Evolutionary conservation across 2,888 invertebrate species (phyloP).

Genomic region (Phanerotoma sp.): DNA sequence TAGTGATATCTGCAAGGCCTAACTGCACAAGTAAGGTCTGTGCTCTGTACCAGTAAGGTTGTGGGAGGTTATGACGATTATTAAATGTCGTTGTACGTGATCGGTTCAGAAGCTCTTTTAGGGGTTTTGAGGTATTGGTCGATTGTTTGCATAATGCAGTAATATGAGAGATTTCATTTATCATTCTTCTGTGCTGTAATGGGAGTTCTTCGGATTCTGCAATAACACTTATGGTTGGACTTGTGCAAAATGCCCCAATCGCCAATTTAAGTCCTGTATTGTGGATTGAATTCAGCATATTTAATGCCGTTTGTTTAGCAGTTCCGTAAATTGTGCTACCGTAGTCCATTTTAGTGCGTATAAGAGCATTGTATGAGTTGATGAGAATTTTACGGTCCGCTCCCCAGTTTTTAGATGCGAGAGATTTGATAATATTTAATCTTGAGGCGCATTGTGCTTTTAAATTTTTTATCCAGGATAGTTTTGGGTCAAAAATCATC

Average conservation of each 20-base stretch:
- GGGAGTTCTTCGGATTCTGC: constrained; percentile 20
- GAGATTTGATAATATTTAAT: constrained; percentile 27
- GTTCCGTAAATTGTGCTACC: constrained; percentile 31
- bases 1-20: no score
- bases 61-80: no score
- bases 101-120: no score
- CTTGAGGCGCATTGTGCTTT: constrained; percentile 14
- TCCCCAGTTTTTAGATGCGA: constrained; percentile 26
- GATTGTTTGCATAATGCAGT: no score
- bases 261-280: constrained; percentile 18
- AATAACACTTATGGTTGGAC: constrained; percentile 22
- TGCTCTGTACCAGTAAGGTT: no score
- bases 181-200: constrained; percentile 5
- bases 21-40: no score
- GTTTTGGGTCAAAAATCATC: constrained; percentile 24
- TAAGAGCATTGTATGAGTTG: constrained; percentile 17
- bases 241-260: constrained; percentile 27
- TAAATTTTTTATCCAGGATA: constrained; percentile 25
- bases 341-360: constrained; percentile 31
- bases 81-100: no score
- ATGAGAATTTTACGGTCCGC: constrained; percentile 19
- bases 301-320: constrained; percentile 11
- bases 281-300: constrained; percentile 25
- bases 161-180: no score
- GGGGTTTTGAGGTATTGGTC: no score